phyloP scores from a whole-genome alignment of 1,140 invertebrate genomes.

The Pseudoatta argentina region DNA sequence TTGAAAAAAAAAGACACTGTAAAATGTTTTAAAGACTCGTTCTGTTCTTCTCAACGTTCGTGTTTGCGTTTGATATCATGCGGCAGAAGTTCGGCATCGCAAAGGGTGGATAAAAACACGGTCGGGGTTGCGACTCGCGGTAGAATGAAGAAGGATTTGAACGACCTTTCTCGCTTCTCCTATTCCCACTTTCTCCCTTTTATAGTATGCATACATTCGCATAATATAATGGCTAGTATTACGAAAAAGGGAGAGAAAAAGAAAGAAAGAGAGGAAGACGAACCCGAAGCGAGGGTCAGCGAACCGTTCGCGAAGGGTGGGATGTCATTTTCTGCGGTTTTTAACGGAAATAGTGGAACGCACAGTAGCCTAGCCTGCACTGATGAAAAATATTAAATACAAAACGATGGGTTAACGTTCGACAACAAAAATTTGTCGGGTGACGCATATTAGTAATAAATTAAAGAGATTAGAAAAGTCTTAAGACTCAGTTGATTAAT shows the following conservation, averaged over 20 bases:
- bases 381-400: slow-evolving; percentile 51
- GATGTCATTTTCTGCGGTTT: slow-evolving; percentile 61
- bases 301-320: slow-evolving; percentile 31
- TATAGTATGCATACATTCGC: slow-evolving; percentile 21
- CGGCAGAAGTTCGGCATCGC: slow-evolving; percentile 9
- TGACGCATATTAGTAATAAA: not conserved
- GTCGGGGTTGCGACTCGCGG: slow-evolving; percentile 49
- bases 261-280: not conserved
- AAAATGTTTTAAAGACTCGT: slow-evolving; percentile 45
- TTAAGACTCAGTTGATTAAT: not conserved
- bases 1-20: not conserved
- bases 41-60: slow-evolving; percentile 20
- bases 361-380: not conserved
- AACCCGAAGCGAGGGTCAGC: slow-evolving; percentile 26
- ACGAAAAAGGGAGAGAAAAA: not conserved
- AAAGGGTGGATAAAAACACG: slow-evolving; percentile 58
- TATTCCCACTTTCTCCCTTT: slow-evolving; percentile 29
- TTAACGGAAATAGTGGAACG: not conserved
- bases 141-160: slow-evolving; percentile 61
- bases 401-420: slow-evolving; percentile 1
- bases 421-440: not conserved
- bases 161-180: slow-evolving; percentile 56
- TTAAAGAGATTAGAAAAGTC: not conserved
- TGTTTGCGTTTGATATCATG: slow-evolving; percentile 62
- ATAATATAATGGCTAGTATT: slow-evolving; percentile 58